Evolutionary conservation across 2,888 invertebrate genomes (phyloP).

Genomic region (Epinotia ramella): DNA sequence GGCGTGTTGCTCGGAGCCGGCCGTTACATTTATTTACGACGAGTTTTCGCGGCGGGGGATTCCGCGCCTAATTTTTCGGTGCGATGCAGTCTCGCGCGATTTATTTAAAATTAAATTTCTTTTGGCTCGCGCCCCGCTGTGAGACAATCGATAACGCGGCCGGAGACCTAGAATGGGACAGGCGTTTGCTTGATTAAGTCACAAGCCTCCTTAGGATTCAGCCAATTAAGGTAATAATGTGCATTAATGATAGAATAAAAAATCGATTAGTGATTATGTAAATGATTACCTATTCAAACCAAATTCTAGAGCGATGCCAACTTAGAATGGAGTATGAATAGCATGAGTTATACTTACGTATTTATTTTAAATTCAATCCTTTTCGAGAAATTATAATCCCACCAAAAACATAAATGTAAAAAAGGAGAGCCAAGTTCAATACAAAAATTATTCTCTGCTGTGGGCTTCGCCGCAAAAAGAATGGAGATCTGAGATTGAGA

Average conservation of each 20-base stretch:
- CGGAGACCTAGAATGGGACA: slow-evolving; percentile 73
- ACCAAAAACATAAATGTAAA: too few species aligned
- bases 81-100: slow-evolving; percentile 82
- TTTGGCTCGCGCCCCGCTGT: slow-evolving; percentile 79
- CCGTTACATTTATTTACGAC: slow-evolving; percentile 82
- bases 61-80: slow-evolving; percentile 81
- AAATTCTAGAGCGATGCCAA: slow-evolving; percentile 29
- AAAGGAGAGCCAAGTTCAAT: too few species aligned
- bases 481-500: too few species aligned
- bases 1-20: slow-evolving; percentile 61
- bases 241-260: slow-evolving; percentile 57
- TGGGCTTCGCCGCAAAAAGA: too few species aligned
- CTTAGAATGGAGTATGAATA: neutral
- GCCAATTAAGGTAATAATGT: slow-evolving; percentile 63
- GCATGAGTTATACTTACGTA: neutral
- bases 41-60: slow-evolving; percentile 83
- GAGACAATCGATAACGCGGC: slow-evolving; percentile 78
- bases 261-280: slow-evolving; percentile 37
- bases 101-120: slow-evolving; percentile 81
- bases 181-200: slow-evolving; percentile 73
- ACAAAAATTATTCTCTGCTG: too few species aligned
- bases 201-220: slow-evolving; percentile 70
- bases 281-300: slow-evolving; percentile 6
- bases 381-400: too few species aligned
- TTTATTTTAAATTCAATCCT: neutral